Evolutionary conservation across 2,888 invertebrate species (phyloP), one percentile per base, ranked within the genome.

Genomic region (Liposcelis brunnea): DNA sequence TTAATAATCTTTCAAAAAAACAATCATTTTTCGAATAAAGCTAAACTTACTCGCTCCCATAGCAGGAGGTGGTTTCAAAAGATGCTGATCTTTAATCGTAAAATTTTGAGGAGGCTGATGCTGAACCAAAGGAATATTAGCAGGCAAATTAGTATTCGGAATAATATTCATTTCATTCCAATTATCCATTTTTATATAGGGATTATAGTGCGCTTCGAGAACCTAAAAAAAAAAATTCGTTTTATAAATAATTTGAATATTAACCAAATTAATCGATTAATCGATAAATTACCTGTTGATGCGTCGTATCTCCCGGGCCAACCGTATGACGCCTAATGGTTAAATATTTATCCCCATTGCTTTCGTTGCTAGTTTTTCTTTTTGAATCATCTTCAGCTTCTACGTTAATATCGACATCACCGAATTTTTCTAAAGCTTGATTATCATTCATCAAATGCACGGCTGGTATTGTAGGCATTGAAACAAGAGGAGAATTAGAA

Each of bases 51-150:
- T 78, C 52, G 80, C 81, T 58, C 81, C 83, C 75, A 90, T 77
- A 11, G 86, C 84, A 47, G 81, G 80, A 1, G 91, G 93, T n/a
- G 91, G 91, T 61, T 91, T 90, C 47, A 95, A 67, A 51, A 94
- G 68, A 62, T 94, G 89, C 55, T 91, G 91, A 66, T 94, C 91
- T 59, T 90, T 90, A 49, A 86, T 81, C 58, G 84, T 81, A 62
- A 85, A 83, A 67, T 82, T 83, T 47, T 83, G 76, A 26, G 83
- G 78, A 38, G 84, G 83, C 57, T 84, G 81, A 60, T 86, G 80
- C 58, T 82, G 82, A 44, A 86, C 73, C 48, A 83, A 72, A 2
- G 89, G 86, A 58, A 90, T 70, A 62, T 85, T 83, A 48, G 82
- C 74, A 7, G 87, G 84, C 57, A 89, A 68, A 70, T 90, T 85